A percentile compares a stretch with the other conserved stretches of the same genome.
Conservation (phyloP, 2,888 invertebrate genomes). For the Scaeva pyrastri region DNA sequence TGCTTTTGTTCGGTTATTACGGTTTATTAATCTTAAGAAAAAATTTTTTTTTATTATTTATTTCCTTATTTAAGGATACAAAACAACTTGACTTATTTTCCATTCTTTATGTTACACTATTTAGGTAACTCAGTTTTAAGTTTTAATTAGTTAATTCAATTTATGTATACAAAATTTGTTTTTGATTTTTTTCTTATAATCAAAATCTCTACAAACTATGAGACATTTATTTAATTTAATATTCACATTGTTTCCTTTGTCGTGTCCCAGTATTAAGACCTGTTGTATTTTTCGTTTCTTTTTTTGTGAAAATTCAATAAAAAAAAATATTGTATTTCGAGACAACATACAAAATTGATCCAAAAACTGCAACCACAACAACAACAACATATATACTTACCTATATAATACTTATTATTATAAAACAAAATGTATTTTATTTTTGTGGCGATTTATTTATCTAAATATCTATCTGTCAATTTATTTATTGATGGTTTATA, state of each 20-base stretch:
- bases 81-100: not conserved
- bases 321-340: slow-evolving; percentile 1
- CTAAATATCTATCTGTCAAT: slow-evolving; percentile 49
- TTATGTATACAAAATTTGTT: not conserved
- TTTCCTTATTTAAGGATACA: not conserved
- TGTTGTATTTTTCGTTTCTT: not conserved
- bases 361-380: slow-evolving; percentile 16
- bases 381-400: slow-evolving; percentile 47
- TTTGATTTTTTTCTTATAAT: not conserved
- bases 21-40: not conserved
- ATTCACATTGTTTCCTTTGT: slow-evolving; percentile 4
- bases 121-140: slow-evolving; percentile 5
- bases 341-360: not conserved
- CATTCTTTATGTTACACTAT: not conserved
- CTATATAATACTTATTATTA: slow-evolving; percentile 46
- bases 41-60: not conserved
- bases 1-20: not conserved
- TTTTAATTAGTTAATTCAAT: not conserved
- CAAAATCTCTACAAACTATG: not conserved
- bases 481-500: slow-evolving; percentile 69
- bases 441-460: slow-evolving; percentile 71
- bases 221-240: slow-evolving; percentile 24
- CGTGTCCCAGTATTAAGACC: slow-evolving; percentile 14
- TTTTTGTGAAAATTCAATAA: not conserved
- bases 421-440: slow-evolving; percentile 62